A percentile compares a stretch with the other conserved stretches of the same genome.
phyloP scores from a whole-genome alignment of 1,140 invertebrate genomes.

The Microplitis demolitor region DNA sequence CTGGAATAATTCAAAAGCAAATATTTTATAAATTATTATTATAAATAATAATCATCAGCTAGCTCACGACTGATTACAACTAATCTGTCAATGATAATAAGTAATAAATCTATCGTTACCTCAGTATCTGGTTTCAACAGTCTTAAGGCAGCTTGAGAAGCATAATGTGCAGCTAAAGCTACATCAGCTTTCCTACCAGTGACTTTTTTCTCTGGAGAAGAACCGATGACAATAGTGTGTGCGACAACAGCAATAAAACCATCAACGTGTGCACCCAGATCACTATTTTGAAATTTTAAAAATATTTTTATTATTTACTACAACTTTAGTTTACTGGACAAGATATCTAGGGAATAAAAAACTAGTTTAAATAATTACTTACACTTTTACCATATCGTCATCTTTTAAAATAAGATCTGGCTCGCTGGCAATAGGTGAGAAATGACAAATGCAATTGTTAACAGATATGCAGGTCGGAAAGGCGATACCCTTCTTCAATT shows the following conservation, averaged over 20 bases:
- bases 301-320: slow-evolving; percentile 12
- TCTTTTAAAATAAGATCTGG: slow-evolving; percentile 85
- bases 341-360: no score
- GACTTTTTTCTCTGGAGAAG: slow-evolving; percentile 71
- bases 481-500: slow-evolving; percentile 96
- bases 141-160: slow-evolving; percentile 91
- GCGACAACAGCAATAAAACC: slow-evolving; percentile 98
- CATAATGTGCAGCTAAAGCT: slow-evolving; percentile 91
- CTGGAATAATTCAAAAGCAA: slow-evolving; percentile 55
- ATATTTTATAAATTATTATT: slow-evolving; percentile 20
- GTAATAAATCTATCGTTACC: slow-evolving; percentile 57
- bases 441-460: slow-evolving; percentile 99
- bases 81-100: no score
- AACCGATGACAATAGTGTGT: slow-evolving; percentile 92
- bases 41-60: background rate
- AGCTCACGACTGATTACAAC: no score
- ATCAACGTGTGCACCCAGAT: slow-evolving; percentile 97
- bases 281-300: slow-evolving; percentile 67
- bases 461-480: slow-evolving; percentile 99
- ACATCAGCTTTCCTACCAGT: slow-evolving; percentile 93
- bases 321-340: background rate
- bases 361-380: slow-evolving; percentile 56
- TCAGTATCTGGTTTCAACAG: slow-evolving; percentile 90
- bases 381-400: slow-evolving; percentile 98
- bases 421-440: slow-evolving; percentile 93